These are phyloP conservation scores for Allolobophora icterica DNA, from an alignment of 2,888 invertebrate species.

Conservation along the genomic window DNA sequence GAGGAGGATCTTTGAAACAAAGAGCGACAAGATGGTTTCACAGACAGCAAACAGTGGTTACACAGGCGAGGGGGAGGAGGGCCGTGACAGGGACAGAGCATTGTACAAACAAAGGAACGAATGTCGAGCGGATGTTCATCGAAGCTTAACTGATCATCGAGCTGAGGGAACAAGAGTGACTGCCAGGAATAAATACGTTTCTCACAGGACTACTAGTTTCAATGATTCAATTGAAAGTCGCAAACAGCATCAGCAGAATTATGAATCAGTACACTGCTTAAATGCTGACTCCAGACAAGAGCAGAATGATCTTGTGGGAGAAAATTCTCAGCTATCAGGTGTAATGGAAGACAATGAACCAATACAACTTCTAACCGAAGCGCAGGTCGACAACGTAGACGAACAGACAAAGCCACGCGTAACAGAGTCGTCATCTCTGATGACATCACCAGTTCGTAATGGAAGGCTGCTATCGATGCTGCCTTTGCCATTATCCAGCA, in stretches of 20 bases:
- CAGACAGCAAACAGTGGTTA: neutral
- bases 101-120: neutral
- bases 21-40: conserved; percentile 17
- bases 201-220: neutral
- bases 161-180: neutral
- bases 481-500: neutral
- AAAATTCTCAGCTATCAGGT: neutral
- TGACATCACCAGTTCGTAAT: neutral
- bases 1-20: conserved; percentile 11
- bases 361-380: neutral
- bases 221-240: neutral
- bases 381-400: neutral
- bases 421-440: neutral
- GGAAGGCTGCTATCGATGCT: neutral
- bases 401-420: neutral
- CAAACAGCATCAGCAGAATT: neutral
- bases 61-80: neutral
- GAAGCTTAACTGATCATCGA: neutral
- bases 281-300: neutral
- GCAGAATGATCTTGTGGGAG: neutral
- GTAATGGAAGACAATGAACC: neutral
- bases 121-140: neutral
- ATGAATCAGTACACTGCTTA: neutral
- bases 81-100: neutral
- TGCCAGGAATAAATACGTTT: neutral